Base-by-base conservation (phyloP, 2,888 invertebrate genomes). In the Tenthredo mesomela region DNA sequence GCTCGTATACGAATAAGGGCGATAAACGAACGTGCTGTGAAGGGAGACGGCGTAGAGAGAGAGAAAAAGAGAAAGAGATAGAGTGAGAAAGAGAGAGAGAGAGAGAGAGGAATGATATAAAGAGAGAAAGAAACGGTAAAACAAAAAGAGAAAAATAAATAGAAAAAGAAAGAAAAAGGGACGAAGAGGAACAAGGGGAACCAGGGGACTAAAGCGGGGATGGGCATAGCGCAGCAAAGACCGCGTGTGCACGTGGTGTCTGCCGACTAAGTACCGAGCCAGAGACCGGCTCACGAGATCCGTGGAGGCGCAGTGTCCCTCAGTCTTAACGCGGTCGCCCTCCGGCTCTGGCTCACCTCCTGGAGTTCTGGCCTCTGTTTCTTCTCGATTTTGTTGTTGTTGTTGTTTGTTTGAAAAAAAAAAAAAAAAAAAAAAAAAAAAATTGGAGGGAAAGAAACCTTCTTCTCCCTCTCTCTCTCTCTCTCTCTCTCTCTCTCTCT, bases 201-300 rank as follows among this genome's bases (percentile, higher is more conserved):
- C 18, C n/a, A n/a, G 43, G 40, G 71, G 40, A 73, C 71, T 43
- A 3, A 73, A 29, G 82, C 80, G 80, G 80, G 61, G 80, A 65
- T 80, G 80, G 65, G 82, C 25, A 67, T 9, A 70, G 65, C 82
- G 82, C 70, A 82, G 43, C 82, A 37, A 21, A 61, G 21, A 80
- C 80, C 80, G 25, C 67, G 86, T 82, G 86, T 82, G 86, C 86
- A 89, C 89, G 89, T 89, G 89, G 89, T 86, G 87, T 87, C 87
- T 87, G 86, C 83, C 82, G 84, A 80, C 25, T 61, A 58, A 50
- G 54, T 43, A 75, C 47, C 50, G n/a, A 80, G 61, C 33, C 61
- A 80, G 80, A 80, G 80, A 67, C 82, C 82, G 82, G 82, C 82
- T 82, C 67, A 50, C 67, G 82, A 82, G 82, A 82, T 70, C 70